These are phyloP conservation scores for Lapara coniferarum DNA, from an alignment of 2,888 invertebrate species.

Conservation along the genomic window DNA sequence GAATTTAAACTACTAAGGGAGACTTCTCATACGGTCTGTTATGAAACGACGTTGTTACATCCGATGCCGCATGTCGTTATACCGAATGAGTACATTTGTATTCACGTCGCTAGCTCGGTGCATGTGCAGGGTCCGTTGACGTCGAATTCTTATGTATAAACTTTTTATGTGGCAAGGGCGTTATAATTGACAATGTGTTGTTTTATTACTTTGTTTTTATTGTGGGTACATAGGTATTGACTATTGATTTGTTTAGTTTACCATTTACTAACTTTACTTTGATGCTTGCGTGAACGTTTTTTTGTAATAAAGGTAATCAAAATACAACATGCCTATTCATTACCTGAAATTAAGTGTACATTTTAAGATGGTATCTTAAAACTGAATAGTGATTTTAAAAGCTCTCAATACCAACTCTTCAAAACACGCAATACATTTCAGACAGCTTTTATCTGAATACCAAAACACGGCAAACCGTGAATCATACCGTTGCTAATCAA, in stretches of 20 bases:
- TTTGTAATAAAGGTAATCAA: not conserved
- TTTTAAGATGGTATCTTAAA: not conserved
- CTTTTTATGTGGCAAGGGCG: not conserved
- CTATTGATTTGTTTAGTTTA: too few relatives aligned
- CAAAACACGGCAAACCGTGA: slow-evolving; percentile 24
- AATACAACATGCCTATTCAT: too few relatives aligned
- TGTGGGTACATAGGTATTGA: too few relatives aligned
- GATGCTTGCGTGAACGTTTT: too few relatives aligned
- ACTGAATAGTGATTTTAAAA: too few relatives aligned
- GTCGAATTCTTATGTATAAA: slow-evolving; percentile 36
- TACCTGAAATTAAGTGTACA: not conserved
- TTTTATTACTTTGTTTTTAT: slow-evolving; percentile 11
- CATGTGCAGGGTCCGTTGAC: slow-evolving; percentile 35
- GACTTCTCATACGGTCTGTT: slow-evolving; percentile 13
- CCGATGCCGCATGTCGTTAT: slow-evolving; percentile 41
- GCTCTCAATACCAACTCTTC: too few relatives aligned
- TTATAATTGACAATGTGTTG: slow-evolving; percentile 1
- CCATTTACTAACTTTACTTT: too few relatives aligned
- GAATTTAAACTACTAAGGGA: slow-evolving; percentile 16
- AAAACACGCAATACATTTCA: not conserved
- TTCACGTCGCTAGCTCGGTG: slow-evolving; percentile 42
- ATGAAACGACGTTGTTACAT: slow-evolving; percentile 20
- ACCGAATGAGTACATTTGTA: slow-evolving; percentile 52
- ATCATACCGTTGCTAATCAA: slow-evolving; percentile 18
- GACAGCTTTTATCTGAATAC: not conserved